A percentile compares a stretch with the other conserved stretches of the same genome.
Conservation (phyloP, 1,140 invertebrate species). For the Zaprionus ghesquierei region DNA sequence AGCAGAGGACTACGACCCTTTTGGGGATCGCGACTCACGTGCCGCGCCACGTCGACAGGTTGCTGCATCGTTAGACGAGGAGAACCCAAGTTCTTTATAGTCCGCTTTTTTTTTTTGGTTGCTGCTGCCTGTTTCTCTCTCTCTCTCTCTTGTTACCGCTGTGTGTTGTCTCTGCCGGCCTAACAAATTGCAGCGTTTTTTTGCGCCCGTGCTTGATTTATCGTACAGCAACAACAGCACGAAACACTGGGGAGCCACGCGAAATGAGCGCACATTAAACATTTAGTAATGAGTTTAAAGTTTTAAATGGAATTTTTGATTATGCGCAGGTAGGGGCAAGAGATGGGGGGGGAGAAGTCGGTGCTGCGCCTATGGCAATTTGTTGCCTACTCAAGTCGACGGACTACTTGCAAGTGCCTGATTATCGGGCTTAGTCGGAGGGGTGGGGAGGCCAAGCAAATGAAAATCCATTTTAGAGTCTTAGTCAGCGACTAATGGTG, state of each 20-base stretch:
- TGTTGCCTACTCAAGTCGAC: constrained; percentile 28
- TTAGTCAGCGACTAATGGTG: neutral
- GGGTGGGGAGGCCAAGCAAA: neutral
- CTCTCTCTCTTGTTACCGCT: constrained; percentile 34
- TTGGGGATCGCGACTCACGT: constrained; percentile 59
- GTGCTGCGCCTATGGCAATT: constrained; percentile 33
- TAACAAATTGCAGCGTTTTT: constrained; percentile 74
- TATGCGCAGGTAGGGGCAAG: constrained; percentile 25
- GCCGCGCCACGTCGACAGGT: constrained; percentile 68
- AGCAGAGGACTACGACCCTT: constrained; percentile 57
- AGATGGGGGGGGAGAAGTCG: neutral
- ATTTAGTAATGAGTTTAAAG: constrained; percentile 80
- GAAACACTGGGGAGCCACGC: too few species aligned
- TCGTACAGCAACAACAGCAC: constrained; percentile 52
- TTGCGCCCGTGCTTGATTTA: constrained; percentile 42
- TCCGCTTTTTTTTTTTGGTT: constrained; percentile 29
- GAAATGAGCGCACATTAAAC: constrained; percentile 73
- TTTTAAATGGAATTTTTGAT: constrained; percentile 80
- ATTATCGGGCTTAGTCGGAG: constrained; percentile 35
- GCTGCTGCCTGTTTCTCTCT: neutral
- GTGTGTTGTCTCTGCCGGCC: constrained; percentile 42
- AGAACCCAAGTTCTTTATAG: constrained; percentile 48
- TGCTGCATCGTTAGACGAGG: constrained; percentile 69
- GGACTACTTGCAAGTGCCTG: constrained; percentile 35
- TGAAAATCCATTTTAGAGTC: neutral